Conservation (phyloP, 2,888 invertebrate species). For the Napeogenes inachia region DNA sequence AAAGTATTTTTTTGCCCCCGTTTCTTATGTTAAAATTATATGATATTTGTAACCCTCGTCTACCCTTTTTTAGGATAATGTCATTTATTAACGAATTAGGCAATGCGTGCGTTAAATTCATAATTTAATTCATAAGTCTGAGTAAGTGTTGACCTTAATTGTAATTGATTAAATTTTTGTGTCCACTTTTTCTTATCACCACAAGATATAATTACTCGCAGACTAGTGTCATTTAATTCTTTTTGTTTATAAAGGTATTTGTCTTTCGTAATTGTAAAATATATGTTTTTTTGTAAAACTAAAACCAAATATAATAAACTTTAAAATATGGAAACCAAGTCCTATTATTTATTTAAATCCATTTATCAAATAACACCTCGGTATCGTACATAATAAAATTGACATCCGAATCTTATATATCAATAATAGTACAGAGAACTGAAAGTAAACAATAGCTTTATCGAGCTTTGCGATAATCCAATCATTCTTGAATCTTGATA, state of each 20-base stretch:
- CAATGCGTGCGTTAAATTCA: slow-evolving; percentile 31
- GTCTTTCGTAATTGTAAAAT: no score
- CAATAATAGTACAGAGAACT: slow-evolving; percentile 10
- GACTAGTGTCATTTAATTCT: no score
- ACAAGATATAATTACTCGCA: neutral
- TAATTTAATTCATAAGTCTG: slow-evolving; percentile 25
- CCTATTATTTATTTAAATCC: no score
- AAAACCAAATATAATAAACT: no score
- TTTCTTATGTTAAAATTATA: slow-evolving; percentile 57
- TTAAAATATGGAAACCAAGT: no score
- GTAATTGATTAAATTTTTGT: neutral
- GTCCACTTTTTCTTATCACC: neutral
- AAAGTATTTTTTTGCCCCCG: slow-evolving; percentile 55
- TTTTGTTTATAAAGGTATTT: no score
- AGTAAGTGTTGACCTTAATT: slow-evolving; percentile 5
- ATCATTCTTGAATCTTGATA: slow-evolving; percentile 9
- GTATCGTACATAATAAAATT: neutral
- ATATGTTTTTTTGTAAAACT: no score
- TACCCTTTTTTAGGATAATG: slow-evolving; percentile 49
- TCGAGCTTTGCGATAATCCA: slow-evolving; percentile 7
- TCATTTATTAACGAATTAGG: slow-evolving; percentile 32
- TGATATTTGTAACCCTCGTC: slow-evolving; percentile 63
- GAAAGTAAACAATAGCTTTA: slow-evolving; percentile 15
- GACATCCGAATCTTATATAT: slow-evolving; percentile 5
- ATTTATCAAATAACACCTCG: no score